These are phyloP conservation scores for Microtus ochrogaster DNA, from an alignment of 2,113 vertebrate species.

Conservation along the genomic window DNA sequence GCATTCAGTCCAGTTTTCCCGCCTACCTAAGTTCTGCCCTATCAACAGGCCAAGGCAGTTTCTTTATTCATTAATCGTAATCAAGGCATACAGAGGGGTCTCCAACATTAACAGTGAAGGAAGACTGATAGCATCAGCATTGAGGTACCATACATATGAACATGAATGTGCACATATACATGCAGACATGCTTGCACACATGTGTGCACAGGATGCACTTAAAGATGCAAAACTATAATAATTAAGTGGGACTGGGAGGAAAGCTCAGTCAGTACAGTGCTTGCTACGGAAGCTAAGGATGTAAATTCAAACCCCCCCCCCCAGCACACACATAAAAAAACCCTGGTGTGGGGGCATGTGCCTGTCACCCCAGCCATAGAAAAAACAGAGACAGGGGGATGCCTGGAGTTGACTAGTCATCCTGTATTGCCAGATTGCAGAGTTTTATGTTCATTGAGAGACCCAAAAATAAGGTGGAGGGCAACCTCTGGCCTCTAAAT, in stretches of 20 bases:
- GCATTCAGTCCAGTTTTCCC: too few relatives aligned
- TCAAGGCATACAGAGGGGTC: too few relatives aligned
- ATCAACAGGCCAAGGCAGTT: too few relatives aligned
- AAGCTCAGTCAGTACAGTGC: neutral
- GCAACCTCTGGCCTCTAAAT: neutral
- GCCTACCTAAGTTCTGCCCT: too few relatives aligned
- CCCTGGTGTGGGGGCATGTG: neutral
- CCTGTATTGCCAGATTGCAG: neutral
- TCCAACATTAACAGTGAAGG: neutral
- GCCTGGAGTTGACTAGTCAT: neutral
- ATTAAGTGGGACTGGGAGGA: neutral
- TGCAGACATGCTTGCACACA: neutral
- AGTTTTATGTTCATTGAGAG: neutral
- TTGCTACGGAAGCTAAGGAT: neutral
- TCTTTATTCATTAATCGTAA: too few relatives aligned
- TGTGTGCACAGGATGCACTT: too few relatives aligned
- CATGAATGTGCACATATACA: neutral
- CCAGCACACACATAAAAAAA: too few relatives aligned
- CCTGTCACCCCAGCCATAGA: neutral
- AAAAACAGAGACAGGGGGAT: too few relatives aligned
- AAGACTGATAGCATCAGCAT: neutral
- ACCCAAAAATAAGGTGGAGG: neutral
- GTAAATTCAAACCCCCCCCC: neutral
- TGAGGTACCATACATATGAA: neutral
- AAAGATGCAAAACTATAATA: neutral